Evolutionary conservation across 2,113 vertebrate species (phyloP).

Genomic region (Caranx ignobilis): DNA sequence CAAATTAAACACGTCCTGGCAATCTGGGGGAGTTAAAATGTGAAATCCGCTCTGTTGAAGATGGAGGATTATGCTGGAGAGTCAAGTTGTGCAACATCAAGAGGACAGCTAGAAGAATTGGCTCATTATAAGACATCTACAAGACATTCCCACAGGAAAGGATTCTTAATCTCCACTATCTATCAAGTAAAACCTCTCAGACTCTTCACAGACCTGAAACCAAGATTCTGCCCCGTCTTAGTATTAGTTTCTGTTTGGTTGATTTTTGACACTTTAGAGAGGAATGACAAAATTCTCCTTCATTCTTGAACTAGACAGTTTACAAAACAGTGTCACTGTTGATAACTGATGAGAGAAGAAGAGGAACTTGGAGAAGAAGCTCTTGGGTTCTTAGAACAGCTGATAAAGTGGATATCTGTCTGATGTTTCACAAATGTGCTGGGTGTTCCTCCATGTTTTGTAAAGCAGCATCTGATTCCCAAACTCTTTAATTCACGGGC

Average conservation of each 20-base stretch:
- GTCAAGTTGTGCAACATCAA: neutral
- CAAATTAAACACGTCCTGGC: neutral
- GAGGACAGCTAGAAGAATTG: neutral
- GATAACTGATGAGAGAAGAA: conserved; percentile 17
- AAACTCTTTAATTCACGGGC: neutral
- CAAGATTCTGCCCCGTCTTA: neutral
- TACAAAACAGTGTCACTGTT: neutral
- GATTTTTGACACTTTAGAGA: neutral
- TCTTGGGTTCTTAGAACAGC: neutral
- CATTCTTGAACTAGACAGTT: neutral
- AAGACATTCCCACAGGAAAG: neutral
- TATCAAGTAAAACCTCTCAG: neutral
- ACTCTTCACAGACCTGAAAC: neutral
- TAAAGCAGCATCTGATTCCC: neutral
- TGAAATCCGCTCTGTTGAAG: neutral
- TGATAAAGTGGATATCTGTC: neutral
- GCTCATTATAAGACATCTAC: neutral
- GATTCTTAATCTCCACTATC: neutral
- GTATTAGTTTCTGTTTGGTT: neutral
- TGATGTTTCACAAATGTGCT: neutral
- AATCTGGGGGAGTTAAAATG: neutral
- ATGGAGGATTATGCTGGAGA: neutral
- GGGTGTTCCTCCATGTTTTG: neutral
- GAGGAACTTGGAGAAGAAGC: neutral
- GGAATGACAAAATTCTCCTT: neutral